Evolutionary conservation across 2,797 vertebrate genomes (phyloP).

Genomic region (Sciurus carolinensis): DNA sequence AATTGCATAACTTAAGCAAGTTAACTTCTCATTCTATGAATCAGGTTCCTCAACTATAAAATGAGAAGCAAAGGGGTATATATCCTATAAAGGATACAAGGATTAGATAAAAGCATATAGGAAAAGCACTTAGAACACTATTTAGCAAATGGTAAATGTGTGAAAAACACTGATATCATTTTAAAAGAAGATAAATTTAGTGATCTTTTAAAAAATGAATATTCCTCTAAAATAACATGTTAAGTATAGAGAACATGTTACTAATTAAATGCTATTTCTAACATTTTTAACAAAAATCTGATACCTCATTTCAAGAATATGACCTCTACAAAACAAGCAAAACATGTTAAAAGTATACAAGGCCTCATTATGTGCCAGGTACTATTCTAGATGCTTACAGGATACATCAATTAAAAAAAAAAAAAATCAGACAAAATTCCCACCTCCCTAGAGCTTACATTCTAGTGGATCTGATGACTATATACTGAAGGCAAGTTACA

Average conservation of each 20-base stretch:
- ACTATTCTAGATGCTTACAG: conserved; percentile 38
- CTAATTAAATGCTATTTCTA: conserved; percentile 50
- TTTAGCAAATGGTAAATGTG: background rate
- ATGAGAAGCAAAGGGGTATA: background rate
- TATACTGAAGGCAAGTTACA: background rate
- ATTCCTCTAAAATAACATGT: conserved; percentile 48
- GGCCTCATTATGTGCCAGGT: background rate
- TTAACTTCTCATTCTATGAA: background rate
- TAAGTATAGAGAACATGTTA: conserved; percentile 29
- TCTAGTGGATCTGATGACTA: background rate
- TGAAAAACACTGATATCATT: conserved; percentile 16
- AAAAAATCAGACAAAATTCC: background rate
- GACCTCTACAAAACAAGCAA: conserved; percentile 52
- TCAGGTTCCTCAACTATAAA: conserved; percentile 39
- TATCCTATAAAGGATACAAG: background rate
- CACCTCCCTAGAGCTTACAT: background rate
- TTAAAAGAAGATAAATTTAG: conserved; percentile 50
- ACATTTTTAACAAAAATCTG: background rate
- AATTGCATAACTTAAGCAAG: background rate
- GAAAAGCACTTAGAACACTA: conserved; percentile 7
- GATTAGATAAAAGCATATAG: background rate
- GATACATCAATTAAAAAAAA: background rate
- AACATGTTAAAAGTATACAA: conserved; percentile 40
- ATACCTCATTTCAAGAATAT: background rate
- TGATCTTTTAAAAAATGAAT: background rate